Conservation (phyloP, 2,797 vertebrate genomes). For the Vultur gryphus region DNA sequence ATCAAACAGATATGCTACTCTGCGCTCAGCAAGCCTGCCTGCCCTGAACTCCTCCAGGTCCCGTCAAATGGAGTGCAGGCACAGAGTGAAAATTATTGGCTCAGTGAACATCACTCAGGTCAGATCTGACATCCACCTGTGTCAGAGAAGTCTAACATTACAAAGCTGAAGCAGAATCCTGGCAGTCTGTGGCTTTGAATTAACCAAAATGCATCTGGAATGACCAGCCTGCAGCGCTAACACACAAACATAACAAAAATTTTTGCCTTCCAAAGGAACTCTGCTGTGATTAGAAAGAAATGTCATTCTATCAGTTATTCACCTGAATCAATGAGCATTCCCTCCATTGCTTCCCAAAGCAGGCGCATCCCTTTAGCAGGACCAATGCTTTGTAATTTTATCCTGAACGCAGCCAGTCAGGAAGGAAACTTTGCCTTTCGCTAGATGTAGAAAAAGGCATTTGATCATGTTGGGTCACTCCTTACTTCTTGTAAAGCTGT, state of each 20-base stretch:
- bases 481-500: neutral
- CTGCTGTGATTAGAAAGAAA: neutral
- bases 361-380: neutral
- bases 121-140: slow-evolving; percentile 25
- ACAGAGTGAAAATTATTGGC: slow-evolving; percentile 19
- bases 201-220: slow-evolving; percentile 7
- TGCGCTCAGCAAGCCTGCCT: neutral
- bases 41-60: slow-evolving; percentile 13
- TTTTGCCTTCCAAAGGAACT: neutral
- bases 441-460: neutral
- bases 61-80: neutral
- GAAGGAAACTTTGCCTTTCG: neutral
- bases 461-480: neutral
- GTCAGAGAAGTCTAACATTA: neutral
- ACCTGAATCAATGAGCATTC: neutral
- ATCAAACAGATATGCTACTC: slow-evolving; percentile 21
- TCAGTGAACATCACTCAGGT: slow-evolving; percentile 19
- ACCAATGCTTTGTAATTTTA: neutral
- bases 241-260: neutral
- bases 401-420: neutral
- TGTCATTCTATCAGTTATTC: neutral
- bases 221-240: neutral
- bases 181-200: neutral
- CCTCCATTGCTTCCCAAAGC: neutral
- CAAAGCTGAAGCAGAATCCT: neutral